These are phyloP conservation scores for Poicephalus gulielmi DNA, from an alignment of 2,113 vertebrate species.

Conservation along the genomic window DNA sequence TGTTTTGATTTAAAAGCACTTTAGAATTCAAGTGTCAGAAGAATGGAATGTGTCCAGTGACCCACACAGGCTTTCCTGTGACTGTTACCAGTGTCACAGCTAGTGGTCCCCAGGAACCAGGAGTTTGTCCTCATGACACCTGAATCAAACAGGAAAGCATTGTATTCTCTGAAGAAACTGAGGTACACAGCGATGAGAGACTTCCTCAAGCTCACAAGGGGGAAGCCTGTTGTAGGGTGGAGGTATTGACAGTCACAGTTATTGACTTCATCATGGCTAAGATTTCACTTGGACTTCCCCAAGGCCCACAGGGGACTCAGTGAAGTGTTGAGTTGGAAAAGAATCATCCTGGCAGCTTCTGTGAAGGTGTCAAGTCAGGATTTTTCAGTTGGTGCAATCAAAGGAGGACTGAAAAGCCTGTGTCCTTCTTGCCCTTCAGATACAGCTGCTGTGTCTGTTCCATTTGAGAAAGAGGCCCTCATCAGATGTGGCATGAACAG, in stretches of 20 bases:
- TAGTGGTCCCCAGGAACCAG: not conserved
- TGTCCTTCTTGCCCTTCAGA: not conserved
- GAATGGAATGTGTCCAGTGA: constrained; percentile 59
- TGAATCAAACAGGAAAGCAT: not conserved
- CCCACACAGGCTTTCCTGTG: not conserved
- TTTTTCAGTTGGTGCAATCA: not conserved
- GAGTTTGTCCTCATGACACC: constrained; percentile 25
- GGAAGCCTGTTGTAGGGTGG: not conserved
- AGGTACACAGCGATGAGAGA: not conserved
- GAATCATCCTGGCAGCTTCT: not conserved
- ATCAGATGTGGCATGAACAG: not conserved
- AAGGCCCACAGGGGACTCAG: not conserved
- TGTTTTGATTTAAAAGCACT: constrained; percentile 52
- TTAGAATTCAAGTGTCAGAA: constrained; percentile 23
- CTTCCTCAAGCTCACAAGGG: not conserved
- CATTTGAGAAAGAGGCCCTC: not conserved
- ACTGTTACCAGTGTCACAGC: not conserved
- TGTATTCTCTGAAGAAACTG: not conserved
- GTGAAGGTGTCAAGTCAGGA: not conserved
- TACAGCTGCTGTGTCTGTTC: not conserved
- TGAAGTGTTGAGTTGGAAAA: not conserved
- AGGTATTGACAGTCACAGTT: not conserved
- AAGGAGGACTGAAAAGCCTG: not conserved
- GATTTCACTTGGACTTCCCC: not conserved
- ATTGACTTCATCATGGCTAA: not conserved